These are phyloP conservation scores for Busseola fusca DNA, from an alignment of 2,888 invertebrate genomes.

Conservation along the genomic window DNA sequence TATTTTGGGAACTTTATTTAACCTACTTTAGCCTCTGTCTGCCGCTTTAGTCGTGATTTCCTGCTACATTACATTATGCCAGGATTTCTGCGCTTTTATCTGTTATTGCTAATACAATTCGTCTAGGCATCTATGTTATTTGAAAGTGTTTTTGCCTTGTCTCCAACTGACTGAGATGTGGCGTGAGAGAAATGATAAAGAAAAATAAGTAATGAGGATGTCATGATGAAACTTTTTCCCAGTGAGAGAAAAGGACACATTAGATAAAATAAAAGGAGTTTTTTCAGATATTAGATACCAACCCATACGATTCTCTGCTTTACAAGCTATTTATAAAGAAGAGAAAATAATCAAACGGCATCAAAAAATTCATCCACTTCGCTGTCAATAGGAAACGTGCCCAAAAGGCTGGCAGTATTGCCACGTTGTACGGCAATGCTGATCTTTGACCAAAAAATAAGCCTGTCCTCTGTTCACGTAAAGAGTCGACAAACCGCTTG, in stretches of 20 bases:
- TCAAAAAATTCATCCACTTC: no score
- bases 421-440: no score
- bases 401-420: no score
- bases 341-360: no score
- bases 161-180: constrained; percentile 17
- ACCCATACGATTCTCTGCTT: neutral
- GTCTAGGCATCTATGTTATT: constrained; percentile 34
- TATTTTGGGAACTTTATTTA: constrained; percentile 51
- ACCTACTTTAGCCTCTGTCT: constrained; percentile 31
- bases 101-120: constrained; percentile 47
- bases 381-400: no score
- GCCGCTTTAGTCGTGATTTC: constrained; percentile 35
- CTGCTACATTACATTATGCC: constrained; percentile 32
- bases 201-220: constrained; percentile 29
- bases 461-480: no score
- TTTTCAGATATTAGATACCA: neutral
- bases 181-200: constrained; percentile 35
- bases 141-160: constrained; percentile 25
- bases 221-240: constrained; percentile 21
- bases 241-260: neutral
- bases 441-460: no score
- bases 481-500: no score
- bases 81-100: constrained; percentile 26
- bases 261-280: neutral
- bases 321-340: neutral